Conservation (phyloP, 2,888 invertebrate genomes). For the Leuctra nigra region DNA sequence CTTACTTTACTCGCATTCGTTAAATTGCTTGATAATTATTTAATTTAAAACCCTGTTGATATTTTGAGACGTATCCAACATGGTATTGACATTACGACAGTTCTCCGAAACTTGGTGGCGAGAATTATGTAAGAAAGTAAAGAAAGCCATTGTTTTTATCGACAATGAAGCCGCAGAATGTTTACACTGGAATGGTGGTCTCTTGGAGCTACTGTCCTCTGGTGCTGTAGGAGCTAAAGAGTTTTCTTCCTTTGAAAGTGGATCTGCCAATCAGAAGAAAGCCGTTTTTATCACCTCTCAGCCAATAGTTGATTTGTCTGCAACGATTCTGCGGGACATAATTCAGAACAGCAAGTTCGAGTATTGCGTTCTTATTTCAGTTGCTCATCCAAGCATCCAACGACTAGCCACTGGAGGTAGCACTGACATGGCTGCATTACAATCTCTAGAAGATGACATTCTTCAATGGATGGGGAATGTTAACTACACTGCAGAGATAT, state of each 20-base stretch:
- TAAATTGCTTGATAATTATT: no score
- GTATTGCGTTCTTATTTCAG: constrained; percentile 53
- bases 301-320: constrained; percentile 47
- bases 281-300: constrained; percentile 53
- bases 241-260: constrained; percentile 53
- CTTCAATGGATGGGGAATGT: constrained; percentile 52
- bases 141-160: constrained; percentile 56
- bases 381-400: constrained; percentile 49
- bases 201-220: constrained; percentile 48
- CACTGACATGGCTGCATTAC: constrained; percentile 37
- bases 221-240: constrained; percentile 58
- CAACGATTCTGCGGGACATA: constrained; percentile 51
- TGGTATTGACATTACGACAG: constrained; percentile 25
- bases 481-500: constrained; percentile 52
- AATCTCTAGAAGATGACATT: constrained; percentile 41
- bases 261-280: constrained; percentile 39
- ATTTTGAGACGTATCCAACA: no score
- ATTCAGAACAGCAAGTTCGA: constrained; percentile 54
- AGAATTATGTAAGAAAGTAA: constrained; percentile 52
- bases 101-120: constrained; percentile 48
- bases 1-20: no score
- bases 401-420: constrained; percentile 41
- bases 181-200: constrained; percentile 62
- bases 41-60: no score
- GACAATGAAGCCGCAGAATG: constrained; percentile 58